Conservation (phyloP, 1,140 invertebrate species). For the Penaeus indicus region DNA sequence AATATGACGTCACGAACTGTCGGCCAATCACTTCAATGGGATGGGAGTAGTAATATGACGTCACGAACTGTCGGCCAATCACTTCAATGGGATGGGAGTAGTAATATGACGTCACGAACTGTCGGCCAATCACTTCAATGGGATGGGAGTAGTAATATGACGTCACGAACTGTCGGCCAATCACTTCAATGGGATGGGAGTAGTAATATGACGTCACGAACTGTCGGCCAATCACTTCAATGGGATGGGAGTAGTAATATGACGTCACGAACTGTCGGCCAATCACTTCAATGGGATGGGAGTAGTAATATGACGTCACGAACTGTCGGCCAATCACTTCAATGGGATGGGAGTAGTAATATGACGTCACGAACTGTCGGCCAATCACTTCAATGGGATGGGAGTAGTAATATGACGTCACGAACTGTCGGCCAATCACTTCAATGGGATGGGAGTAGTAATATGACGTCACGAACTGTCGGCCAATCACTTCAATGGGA, state of each 20-base stretch:
- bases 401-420: slow-evolving; percentile 60
- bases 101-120: slow-evolving; percentile 56
- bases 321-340: slow-evolving; percentile 21
- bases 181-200: slow-evolving; percentile 56
- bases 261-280: neutral
- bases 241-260: too few relatives aligned
- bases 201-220: slow-evolving; percentile 58
- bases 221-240: slow-evolving; percentile 17
- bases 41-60: too few relatives aligned
- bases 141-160: too few relatives aligned
- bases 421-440: slow-evolving; percentile 19
- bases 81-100: slow-evolving; percentile 55
- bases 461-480: too few relatives aligned
- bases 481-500: slow-evolving; percentile 59
- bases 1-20: slow-evolving; percentile 53
- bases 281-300: slow-evolving; percentile 58
- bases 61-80: slow-evolving; percentile 27
- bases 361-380: neutral
- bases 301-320: slow-evolving; percentile 59
- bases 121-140: slow-evolving; percentile 5
- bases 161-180: slow-evolving; percentile 6
- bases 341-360: too few relatives aligned
- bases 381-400: slow-evolving; percentile 60
- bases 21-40: neutral
- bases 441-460: too few relatives aligned